Conservation (phyloP, 1,140 invertebrate genomes). For the Saccostrea echinata region DNA sequence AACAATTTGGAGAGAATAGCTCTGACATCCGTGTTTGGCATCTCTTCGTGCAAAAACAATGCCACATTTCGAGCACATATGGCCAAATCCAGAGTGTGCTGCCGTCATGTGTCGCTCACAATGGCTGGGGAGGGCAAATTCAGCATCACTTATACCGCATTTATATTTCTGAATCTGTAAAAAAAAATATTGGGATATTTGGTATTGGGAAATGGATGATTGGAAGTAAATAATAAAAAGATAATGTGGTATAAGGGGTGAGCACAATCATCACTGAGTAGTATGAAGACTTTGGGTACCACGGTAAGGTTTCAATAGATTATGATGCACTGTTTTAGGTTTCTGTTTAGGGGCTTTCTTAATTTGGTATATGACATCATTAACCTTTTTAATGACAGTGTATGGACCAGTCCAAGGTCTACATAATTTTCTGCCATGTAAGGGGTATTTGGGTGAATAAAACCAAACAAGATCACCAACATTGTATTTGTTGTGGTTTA, state of each 20-base stretch:
- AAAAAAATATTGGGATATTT: too few relatives aligned
- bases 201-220: too few relatives aligned
- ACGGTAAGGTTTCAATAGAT: constrained; percentile 20
- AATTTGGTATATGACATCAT: neutral
- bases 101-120: neutral
- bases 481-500: neutral
- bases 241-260: neutral
- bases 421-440: neutral
- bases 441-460: neutral
- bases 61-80: neutral
- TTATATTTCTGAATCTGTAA: neutral
- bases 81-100: neutral
- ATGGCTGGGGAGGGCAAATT: neutral
- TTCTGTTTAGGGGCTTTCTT: neutral
- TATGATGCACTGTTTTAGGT: constrained; percentile 45
- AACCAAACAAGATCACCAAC: neutral
- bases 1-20: neutral
- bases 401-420: neutral
- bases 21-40: neutral
- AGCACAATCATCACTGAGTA: neutral
- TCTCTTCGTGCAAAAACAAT: neutral
- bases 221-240: neutral
- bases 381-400: too few relatives aligned
- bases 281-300: neutral
- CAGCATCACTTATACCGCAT: neutral